Conservation (phyloP, 2,888 invertebrate genomes). For the Eutolmus rufibarbis region DNA sequence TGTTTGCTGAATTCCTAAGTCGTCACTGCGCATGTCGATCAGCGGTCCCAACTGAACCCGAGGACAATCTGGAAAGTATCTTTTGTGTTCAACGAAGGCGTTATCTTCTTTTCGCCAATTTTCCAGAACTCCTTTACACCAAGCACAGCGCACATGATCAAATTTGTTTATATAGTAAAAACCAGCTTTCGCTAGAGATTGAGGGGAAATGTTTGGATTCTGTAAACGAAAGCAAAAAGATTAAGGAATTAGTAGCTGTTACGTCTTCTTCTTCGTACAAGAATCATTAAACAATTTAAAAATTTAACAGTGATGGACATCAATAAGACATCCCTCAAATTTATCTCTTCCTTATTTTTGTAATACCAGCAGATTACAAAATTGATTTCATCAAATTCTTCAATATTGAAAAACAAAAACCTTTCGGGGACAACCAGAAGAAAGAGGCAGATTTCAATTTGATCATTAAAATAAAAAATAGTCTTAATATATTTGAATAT, state of each 20-base stretch:
- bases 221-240: slow-evolving; percentile 50
- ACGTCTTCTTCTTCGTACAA: no score
- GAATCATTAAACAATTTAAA: no score
- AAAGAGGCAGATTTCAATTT: no score
- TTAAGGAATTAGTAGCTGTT: not conserved
- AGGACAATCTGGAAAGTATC: slow-evolving; percentile 82
- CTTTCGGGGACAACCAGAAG: no score
- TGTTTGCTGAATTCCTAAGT: slow-evolving; percentile 65
- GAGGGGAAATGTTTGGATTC: slow-evolving; percentile 68
- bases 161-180: slow-evolving; percentile 81
- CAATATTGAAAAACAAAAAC: no score
- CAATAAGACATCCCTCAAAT: no score
- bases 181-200: slow-evolving; percentile 80
- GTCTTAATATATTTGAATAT: no score
- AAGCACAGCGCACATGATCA: slow-evolving; percentile 81
- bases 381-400: no score
- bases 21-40: slow-evolving; percentile 62
- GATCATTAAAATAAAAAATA: no score
- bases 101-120: slow-evolving; percentile 84
- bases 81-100: slow-evolving; percentile 80
- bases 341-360: no score
- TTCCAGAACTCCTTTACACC: slow-evolving; percentile 77
- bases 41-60: slow-evolving; percentile 61
- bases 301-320: no score
- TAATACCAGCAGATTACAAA: no score